These are phyloP conservation scores for Poeciliopsis occidentalis DNA, from an alignment of 2,113 vertebrate genomes.

Conservation along the genomic window DNA sequence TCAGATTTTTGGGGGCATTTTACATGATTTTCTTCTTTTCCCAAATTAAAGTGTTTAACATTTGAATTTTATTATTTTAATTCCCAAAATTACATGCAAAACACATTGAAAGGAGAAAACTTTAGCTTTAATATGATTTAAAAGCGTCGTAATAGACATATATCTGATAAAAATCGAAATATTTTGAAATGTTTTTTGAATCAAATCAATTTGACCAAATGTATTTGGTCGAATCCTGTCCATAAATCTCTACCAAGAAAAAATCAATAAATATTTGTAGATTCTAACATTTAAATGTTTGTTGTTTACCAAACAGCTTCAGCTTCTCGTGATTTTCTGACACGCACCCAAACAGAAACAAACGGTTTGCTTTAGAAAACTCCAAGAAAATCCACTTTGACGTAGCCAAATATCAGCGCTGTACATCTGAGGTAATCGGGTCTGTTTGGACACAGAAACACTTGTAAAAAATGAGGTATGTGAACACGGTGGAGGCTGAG, in stretches of 20 bases:
- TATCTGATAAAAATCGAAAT: too few species aligned
- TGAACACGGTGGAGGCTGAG: slow-evolving; percentile 16
- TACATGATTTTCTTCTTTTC: background rate
- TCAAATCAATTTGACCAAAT: too few species aligned
- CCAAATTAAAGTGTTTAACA: background rate
- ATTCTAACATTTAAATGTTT: background rate
- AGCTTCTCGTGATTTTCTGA: background rate
- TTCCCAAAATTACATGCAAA: background rate
- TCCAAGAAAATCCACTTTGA: background rate
- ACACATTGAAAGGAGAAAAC: too few species aligned
- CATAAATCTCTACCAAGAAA: background rate
- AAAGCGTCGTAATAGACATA: too few species aligned
- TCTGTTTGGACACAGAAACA: slow-evolving; percentile 41
- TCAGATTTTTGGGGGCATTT: too few species aligned
- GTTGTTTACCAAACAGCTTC: slow-evolving; percentile 28
- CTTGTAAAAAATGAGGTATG: slow-evolving; percentile 45
- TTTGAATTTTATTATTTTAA: background rate
- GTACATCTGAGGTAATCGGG: slow-evolving; percentile 58
- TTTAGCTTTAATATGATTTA: too few species aligned
- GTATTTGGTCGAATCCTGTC: background rate
- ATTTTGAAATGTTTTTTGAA: too few species aligned
- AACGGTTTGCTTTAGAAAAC: background rate
- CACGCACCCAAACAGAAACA: slow-evolving; percentile 8
- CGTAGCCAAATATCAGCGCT: background rate
- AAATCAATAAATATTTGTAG: background rate